Evolutionary conservation across 1,140 invertebrate species (phyloP).

Genomic region (Eulimnadia texana): DNA sequence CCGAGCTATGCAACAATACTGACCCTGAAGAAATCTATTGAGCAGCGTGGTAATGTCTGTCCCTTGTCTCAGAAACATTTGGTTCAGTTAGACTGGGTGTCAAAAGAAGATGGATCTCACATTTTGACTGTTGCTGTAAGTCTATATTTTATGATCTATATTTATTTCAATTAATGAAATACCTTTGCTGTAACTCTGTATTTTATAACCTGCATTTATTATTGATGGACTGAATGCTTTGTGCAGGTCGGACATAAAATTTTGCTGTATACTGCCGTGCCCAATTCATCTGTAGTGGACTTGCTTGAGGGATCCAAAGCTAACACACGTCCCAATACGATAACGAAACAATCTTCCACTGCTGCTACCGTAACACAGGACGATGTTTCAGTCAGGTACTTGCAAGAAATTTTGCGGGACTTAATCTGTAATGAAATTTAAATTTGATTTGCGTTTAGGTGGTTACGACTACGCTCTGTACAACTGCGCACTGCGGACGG

Average conservation of each 20-base stretch:
- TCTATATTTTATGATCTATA: neutral
- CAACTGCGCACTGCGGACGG: conserved; percentile 88
- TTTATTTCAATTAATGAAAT: too few relatives aligned
- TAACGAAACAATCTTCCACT: neutral
- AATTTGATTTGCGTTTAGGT: conserved; percentile 32
- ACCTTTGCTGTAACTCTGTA: conserved; percentile 74
- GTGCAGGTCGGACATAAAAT: conserved; percentile 48
- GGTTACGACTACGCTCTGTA: conserved; percentile 89
- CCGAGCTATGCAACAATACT: conserved; percentile 85
- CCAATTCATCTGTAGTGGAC: conserved; percentile 23
- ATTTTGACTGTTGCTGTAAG: conserved; percentile 93
- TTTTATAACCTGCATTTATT: neutral
- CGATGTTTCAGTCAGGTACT: conserved; percentile 7
- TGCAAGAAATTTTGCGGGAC: neutral
- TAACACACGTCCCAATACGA: neutral
- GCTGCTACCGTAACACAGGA: neutral
- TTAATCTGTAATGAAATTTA: conserved; percentile 8
- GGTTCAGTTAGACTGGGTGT: conserved; percentile 96
- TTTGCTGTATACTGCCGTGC: conserved; percentile 66
- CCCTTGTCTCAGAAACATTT: conserved; percentile 67
- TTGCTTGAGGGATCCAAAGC: neutral
- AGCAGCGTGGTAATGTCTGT: conserved; percentile 79
- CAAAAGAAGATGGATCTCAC: conserved; percentile 95
- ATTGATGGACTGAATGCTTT: neutral
- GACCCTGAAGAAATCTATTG: conserved; percentile 70